These are phyloP conservation scores for Danio aesculapii DNA, from an alignment of 2,797 vertebrate genomes.

Conservation along the genomic window DNA sequence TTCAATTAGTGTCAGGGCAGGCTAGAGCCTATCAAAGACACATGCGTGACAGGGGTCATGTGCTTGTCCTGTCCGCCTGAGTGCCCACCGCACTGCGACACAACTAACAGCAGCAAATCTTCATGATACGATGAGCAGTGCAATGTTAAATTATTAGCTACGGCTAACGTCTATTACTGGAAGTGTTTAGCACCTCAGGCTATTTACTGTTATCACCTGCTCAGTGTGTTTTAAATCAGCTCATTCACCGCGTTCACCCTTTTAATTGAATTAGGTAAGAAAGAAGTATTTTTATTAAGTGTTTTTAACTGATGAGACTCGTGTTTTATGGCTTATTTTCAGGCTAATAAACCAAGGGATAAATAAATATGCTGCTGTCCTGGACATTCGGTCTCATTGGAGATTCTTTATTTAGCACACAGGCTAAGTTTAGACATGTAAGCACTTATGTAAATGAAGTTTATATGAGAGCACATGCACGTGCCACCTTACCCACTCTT, in stretches of 20 bases:
- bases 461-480: slow-evolving; percentile 11
- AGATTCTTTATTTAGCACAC: slow-evolving; percentile 19
- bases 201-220: slow-evolving; percentile 58
- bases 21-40: slow-evolving; percentile 47
- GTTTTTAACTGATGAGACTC: slow-evolving; percentile 38
- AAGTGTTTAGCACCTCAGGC: slow-evolving; percentile 47
- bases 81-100: slow-evolving; percentile 45
- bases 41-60: slow-evolving; percentile 44
- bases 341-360: slow-evolving; percentile 44
- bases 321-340: slow-evolving; percentile 41
- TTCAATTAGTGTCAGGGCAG: slow-evolving; percentile 61
- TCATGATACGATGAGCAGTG: slow-evolving; percentile 46
- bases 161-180: slow-evolving; percentile 41
- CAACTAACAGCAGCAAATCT: slow-evolving; percentile 46
- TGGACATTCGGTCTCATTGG: slow-evolving; percentile 20
- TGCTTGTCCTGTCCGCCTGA: slow-evolving; percentile 42
- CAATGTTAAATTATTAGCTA: slow-evolving; percentile 53
- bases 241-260: slow-evolving; percentile 41
- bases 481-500: background rate
- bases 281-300: slow-evolving; percentile 59
- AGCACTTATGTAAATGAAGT: slow-evolving; percentile 18
- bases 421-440: background rate
- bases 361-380: slow-evolving; percentile 42
- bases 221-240: slow-evolving; percentile 59
- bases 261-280: slow-evolving; percentile 61